Percentiles rank a stretch among this genome's conserved stretches.
phyloP scores from a whole-genome alignment of 2,888 invertebrate species.

The Caenorhabditis plicata region DNA sequence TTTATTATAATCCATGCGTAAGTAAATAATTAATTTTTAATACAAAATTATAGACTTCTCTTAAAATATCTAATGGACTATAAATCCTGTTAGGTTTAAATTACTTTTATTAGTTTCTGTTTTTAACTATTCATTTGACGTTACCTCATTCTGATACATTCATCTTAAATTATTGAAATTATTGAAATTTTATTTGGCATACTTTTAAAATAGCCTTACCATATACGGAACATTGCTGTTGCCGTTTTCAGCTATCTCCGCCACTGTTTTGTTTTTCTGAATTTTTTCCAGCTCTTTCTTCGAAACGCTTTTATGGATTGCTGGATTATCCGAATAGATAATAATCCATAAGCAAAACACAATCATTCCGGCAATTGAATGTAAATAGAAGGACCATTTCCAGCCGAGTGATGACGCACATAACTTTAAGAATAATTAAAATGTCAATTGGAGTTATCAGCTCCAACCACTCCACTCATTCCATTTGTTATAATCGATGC shows the following conservation, averaged over 20 bases:
- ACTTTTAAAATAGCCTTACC: no score
- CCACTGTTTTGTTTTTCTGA: slow-evolving; percentile 44
- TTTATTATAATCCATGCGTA: no score
- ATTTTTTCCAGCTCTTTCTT: slow-evolving; percentile 41
- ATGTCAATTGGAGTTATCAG: neutral
- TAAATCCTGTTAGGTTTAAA: no score
- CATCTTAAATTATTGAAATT: no score
- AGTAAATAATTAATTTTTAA: no score
- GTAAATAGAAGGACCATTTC: slow-evolving; percentile 55
- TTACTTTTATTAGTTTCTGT: no score
- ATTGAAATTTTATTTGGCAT: no score
- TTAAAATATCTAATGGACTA: no score
- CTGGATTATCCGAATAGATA: slow-evolving; percentile 32
- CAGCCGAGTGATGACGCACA: slow-evolving; percentile 46
- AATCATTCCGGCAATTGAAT: slow-evolving; percentile 19
- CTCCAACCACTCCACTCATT: neutral
- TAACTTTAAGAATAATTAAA: slow-evolving; percentile 10
- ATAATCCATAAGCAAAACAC: slow-evolving; percentile 30
- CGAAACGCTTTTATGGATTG: slow-evolving; percentile 21
- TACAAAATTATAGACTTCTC: no score
- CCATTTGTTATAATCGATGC: slow-evolving; percentile 51
- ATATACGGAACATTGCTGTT: slow-evolving; percentile 46
- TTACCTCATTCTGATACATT: no score
- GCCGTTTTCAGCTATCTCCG: slow-evolving; percentile 41
- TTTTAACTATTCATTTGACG: no score